Base-by-base conservation (phyloP, 1,140 invertebrate genomes). In the Leucophenga varia region DNA sequence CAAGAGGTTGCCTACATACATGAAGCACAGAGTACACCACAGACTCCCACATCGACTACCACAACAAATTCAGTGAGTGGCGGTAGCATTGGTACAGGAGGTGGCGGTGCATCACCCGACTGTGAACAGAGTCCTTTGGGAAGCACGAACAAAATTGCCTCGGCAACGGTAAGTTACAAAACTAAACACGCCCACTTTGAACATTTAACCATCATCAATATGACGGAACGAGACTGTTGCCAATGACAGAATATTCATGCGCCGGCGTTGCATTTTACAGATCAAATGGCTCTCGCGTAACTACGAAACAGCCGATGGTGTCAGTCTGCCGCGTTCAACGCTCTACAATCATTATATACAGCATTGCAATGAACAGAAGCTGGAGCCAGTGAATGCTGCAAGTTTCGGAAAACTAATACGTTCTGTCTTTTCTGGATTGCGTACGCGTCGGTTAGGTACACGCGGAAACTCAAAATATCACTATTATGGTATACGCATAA, bases 401-500 rank as follows among this genome's bases (percentile, higher is more conserved):
- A 97, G 95, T 28, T 99, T 99, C 82, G 96, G 97, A 20, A 99
- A 99, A 79, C 81, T 99, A 10, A 99, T 99, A 60, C 84, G 97
- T 31, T 97, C 94, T 4, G 96, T 99, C 28, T 99, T 99, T 80
- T 81, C 97, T 52, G 95, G 95, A 8, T 79, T 99, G 50, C 81
- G 94, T 53, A 98, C 97, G 14, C 80, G 96, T 58, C 81, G 96
- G 35, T 81, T 99, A 28, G 96, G 97, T 54, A 98, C 96, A 5
- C 84, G 95, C 57, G 96, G 96, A n/a, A 98, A 99, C 79, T 98
- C 95, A 5, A 98, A 98, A 74, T 99, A 99, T 77, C 96, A 99
- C 80, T 99, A 99, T 77, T 98, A 98, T 80, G 97, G 97, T n/a
- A 98, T 99, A 52, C 82, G 95, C 36, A 88, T 98, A 5, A 98